Conservation (phyloP, 2,888 invertebrate species). For the Nipponacmea schrenckii region DNA sequence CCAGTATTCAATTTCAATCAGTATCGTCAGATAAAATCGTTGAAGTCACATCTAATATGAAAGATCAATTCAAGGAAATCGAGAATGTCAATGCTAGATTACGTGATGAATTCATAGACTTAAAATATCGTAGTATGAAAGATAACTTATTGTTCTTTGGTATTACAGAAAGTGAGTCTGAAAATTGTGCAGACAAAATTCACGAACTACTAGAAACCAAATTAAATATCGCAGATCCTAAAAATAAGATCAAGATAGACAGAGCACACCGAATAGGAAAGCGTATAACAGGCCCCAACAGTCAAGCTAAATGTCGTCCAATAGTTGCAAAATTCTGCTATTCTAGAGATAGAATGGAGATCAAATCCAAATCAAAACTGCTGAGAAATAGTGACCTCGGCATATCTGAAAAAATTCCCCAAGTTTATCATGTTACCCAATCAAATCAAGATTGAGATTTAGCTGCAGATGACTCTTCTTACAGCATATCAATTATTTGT, state of each 20-base stretch:
- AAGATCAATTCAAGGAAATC: neutral
- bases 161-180: neutral
- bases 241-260: neutral
- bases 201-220: neutral
- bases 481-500: neutral
- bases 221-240: neutral
- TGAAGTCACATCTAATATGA: neutral
- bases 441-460: too few relatives aligned
- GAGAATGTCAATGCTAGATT: neutral
- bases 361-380: neutral
- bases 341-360: too few relatives aligned
- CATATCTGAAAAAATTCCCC: neutral
- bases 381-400: neutral
- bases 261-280: neutral
- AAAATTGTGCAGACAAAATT: neutral
- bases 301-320: neutral
- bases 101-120: neutral
- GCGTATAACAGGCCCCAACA: too few relatives aligned
- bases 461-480: too few relatives aligned
- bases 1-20: neutral
- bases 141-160: neutral
- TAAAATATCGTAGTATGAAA: neutral
- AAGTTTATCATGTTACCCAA: too few relatives aligned
- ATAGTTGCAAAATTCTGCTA: neutral
- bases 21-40: neutral